Evolutionary conservation across 1,140 invertebrate species (phyloP).

Genomic region (Drosophila quadrilineata): DNA sequence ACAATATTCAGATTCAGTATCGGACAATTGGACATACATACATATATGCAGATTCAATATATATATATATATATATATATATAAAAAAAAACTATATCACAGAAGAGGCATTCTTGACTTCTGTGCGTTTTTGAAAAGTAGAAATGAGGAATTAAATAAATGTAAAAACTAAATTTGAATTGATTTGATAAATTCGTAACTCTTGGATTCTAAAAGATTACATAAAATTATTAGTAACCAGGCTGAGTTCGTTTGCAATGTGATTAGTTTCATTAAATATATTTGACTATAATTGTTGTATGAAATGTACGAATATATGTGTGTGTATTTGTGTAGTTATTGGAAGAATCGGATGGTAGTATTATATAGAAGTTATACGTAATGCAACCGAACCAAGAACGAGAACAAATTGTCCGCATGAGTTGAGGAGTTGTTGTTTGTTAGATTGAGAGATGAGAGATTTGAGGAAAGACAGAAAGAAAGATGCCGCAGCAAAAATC

Average conservation of each 20-base stretch:
- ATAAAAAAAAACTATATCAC: constrained; percentile 28
- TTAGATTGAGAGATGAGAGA: constrained; percentile 69
- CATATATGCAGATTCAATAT: no score
- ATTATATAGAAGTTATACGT: constrained; percentile 11
- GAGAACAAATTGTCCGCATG: constrained; percentile 58
- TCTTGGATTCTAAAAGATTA: constrained; percentile 43
- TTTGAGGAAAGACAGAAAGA: constrained; percentile 67
- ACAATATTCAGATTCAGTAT: no score
- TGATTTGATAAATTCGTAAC: constrained; percentile 1
- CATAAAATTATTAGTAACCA: constrained; percentile 81
- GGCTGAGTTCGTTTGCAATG: constrained; percentile 69
- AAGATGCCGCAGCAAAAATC: constrained; percentile 71
- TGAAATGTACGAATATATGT: not conserved
- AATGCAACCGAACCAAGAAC: constrained; percentile 47
- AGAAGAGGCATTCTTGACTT: not conserved
- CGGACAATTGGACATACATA: constrained; percentile 2
- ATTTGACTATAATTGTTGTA: constrained; percentile 44
- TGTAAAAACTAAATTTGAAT: constrained; percentile 8
- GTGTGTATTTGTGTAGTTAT: constrained; percentile 1
- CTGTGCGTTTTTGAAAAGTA: no score
- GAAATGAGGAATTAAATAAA: constrained; percentile 13
- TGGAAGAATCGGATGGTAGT: constrained; percentile 13
- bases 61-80: no score
- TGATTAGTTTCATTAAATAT: constrained; percentile 74
- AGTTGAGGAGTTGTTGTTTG: constrained; percentile 47